Base-by-base conservation (phyloP, 2,888 invertebrate species). In the Epinotia demarniana region DNA sequence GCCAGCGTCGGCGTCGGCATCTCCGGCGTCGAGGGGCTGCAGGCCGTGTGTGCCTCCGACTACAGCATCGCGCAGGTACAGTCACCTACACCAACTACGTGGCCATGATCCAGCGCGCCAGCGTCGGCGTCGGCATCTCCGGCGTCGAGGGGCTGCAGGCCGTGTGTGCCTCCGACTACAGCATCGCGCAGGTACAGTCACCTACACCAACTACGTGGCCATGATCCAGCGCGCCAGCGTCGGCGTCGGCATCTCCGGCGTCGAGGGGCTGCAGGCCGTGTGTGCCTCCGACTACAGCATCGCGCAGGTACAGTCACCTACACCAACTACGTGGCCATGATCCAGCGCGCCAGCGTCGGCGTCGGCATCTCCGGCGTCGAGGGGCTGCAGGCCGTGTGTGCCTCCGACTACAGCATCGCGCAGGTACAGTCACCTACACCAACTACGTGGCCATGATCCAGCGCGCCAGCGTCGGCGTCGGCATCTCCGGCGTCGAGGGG, bases 261-360 rank as follows among this genome's bases (percentile, higher is more conserved):
- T 98, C 13, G 99, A 99, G 94, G 99, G 99, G n/a, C 95, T 99
- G 83, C 99, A 99, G 95, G 99, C 99, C 8, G 99, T 99, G 5
- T 99, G 99, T 90, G 99, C 99, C 55, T 99, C 99, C 43, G 99
- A 99, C 92, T 99, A 99, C 94, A 98, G 99, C 81, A 99, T 99
- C 85, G 99, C 98, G 71, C 98, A 96, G 95, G 96, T 96, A 83
- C 53, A n/a, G n/a, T n/a, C n/a, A n/a, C n/a, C n/a, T n/a, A n/a
- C n/a, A n/a, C n/a, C n/a, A n/a, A n/a, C n/a, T n/a, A n/a, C n/a
- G n/a, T n/a, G n/a, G n/a, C n/a, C n/a, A n/a, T 99, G 99, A 99
- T 99, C 80, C 98, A 98, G 90, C 98, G 99, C 86, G 99, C 99
- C 1, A 97, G 99, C 89, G 99, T 99, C 53, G 99, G 99, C 72